Evolutionary conservation across 2,888 invertebrate species (phyloP).

Genomic region (Cartodere bifasciata): DNA sequence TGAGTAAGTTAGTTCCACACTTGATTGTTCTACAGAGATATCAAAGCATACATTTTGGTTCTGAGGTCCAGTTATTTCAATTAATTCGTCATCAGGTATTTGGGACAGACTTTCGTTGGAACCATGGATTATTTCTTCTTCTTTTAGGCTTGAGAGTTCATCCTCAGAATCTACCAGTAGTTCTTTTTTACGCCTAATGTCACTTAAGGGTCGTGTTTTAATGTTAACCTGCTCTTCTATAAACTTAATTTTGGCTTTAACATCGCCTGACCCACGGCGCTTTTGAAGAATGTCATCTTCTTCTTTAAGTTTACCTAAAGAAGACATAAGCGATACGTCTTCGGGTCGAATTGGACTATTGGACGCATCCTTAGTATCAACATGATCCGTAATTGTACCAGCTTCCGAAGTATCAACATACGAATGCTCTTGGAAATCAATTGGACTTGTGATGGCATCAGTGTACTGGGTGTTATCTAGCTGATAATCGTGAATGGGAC

Average conservation of each 20-base stretch:
- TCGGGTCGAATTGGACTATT: slow-evolving; percentile 38
- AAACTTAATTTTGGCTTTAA: slow-evolving; percentile 41
- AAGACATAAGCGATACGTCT: slow-evolving; percentile 21
- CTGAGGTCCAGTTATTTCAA: no score
- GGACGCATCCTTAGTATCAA: slow-evolving; percentile 40
- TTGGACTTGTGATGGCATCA: slow-evolving; percentile 39
- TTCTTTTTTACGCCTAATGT: slow-evolving; percentile 26
- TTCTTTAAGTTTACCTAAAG: slow-evolving; percentile 24
- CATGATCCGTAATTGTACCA: slow-evolving; percentile 38
- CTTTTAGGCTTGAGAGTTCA: slow-evolving; percentile 34
- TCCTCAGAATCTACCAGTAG: slow-evolving; percentile 33
- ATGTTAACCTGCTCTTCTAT: slow-evolving; percentile 38
- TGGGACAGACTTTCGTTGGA: slow-evolving; percentile 33
- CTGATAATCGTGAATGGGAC: slow-evolving; percentile 40
- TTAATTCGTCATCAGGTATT: slow-evolving; percentile 31
- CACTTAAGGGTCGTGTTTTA: slow-evolving; percentile 29
- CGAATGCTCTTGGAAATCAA: slow-evolving; percentile 35
- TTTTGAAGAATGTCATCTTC: slow-evolving; percentile 30
- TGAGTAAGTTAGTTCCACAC: slow-evolving; percentile 17
- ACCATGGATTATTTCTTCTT: slow-evolving; percentile 28
- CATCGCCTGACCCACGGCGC: slow-evolving; percentile 39
- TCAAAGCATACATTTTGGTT: no score
- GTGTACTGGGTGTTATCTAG: slow-evolving; percentile 33
- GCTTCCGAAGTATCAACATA: slow-evolving; percentile 40
- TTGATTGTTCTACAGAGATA: slow-evolving; percentile 11